A percentile compares a stretch with the other conserved stretches of the same genome.
These are phyloP conservation scores for Actinia tenebrosa DNA, from an alignment of 64 coral and sea anemone species.

Conservation along the genomic window DNA sequence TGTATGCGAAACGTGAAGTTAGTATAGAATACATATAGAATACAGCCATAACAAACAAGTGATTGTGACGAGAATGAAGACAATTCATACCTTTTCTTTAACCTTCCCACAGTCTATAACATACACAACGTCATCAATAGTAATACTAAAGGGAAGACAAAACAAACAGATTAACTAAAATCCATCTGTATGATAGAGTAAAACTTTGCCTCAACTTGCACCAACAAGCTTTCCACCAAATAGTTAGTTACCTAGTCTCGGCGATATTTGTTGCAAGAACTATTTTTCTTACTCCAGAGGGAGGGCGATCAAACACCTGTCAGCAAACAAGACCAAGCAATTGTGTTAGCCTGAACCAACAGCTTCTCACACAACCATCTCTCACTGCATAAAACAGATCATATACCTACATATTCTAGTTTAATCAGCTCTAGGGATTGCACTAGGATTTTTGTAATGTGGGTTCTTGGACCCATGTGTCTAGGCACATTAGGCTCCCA, in stretches of 20 bases:
- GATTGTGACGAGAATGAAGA: neutral
- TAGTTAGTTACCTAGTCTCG: conserved; percentile 81
- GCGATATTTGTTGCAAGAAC: conserved; percentile 92
- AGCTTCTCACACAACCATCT: too few relatives aligned
- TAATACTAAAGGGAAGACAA: conserved; percentile 57
- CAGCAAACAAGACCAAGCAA: neutral
- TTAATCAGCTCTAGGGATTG: too few relatives aligned
- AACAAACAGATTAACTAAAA: neutral
- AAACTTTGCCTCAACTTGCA: too few relatives aligned
- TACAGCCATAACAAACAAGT: neutral
- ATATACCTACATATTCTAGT: too few relatives aligned
- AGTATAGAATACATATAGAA: too few relatives aligned
- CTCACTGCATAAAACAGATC: too few relatives aligned
- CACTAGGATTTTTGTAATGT: too few relatives aligned
- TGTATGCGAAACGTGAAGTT: too few relatives aligned
- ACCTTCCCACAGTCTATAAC: conserved; percentile 93
- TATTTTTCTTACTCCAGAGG: conserved; percentile 81
- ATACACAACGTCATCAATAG: conserved; percentile 97
- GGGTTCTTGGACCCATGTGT: too few relatives aligned
- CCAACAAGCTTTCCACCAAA: too few relatives aligned
- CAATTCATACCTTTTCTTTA: conserved; percentile 81
- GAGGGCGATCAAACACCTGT: conserved; percentile 94
- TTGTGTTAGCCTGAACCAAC: neutral
- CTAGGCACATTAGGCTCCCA: too few relatives aligned
- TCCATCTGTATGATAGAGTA: too few relatives aligned